Base-by-base conservation (phyloP, 2,888 invertebrate genomes). In the Lithophane socia region DNA sequence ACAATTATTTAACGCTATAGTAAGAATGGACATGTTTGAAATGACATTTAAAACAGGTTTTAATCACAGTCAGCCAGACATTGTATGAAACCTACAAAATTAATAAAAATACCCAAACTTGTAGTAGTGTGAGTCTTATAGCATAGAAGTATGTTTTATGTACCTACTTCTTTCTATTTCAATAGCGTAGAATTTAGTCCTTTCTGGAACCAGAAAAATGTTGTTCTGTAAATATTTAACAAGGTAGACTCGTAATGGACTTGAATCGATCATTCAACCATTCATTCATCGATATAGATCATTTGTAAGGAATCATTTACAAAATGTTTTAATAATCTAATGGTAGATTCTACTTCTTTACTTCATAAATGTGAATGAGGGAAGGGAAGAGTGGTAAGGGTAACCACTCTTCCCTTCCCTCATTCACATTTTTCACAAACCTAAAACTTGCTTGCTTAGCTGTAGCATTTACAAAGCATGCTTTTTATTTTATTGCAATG, bases 21-120 rank as follows among this genome's bases (percentile, higher is more conserved):
- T 49, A 74, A 12, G 12, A 42, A 42, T 75, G 16, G n/a, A n/a
- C 16, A 42, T 49, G 24, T 60, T 60, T 60, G 1, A 49, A 75
- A 52, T 42, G 16, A 42, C 52, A 52, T 42, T 61, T 75, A 61
- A 42, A 75, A 75, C 52, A 61, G 49, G 75, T 75, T 75, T 60
- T 16, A 21, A 12, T 49, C 49, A 42, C 21, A 24, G 24, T 13
- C 69, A 16, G 16, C 16, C 73, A 42, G 24, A n/a, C 24, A 12
- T 42, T 52, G 4, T n/a, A 12, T 9, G 47, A 56, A n/a, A 42
- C 7, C 49, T 21, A 7, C 21, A n/a, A 44, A 52, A 29, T 29
- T 29, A 63, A 10, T 37, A 47, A 63, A 61, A 37, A 54, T n/a
- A 21, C 7, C 7, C 10, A n/a, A 63, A 75, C 16, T n/a, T 8